Evolutionary conservation across 2,113 vertebrate genomes (phyloP).

Genomic region (Melanerpes aurifrons): DNA sequence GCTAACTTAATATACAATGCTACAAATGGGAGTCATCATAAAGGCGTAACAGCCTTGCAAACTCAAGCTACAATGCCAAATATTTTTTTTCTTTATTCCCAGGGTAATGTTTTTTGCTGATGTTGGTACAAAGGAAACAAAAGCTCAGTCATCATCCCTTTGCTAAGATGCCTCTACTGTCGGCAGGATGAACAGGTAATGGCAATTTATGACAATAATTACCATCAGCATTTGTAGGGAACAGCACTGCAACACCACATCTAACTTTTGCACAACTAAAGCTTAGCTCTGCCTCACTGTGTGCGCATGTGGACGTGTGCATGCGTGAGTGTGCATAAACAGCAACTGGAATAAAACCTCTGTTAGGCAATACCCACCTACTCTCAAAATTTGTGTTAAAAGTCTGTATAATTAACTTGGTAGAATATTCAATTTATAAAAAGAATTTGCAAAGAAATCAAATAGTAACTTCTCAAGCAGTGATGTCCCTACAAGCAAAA

Average conservation of each 20-base stretch:
- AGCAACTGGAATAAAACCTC: background rate
- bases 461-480: background rate
- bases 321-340: background rate
- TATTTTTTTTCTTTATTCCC: background rate
- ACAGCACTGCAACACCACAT: background rate
- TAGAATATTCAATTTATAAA: background rate
- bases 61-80: background rate
- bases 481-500: background rate
- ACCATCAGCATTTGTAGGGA: background rate
- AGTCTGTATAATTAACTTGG: background rate
- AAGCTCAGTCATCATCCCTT: background rate
- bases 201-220: background rate
- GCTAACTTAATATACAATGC: background rate
- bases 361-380: background rate
- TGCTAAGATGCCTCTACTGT: background rate
- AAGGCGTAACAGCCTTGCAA: background rate
- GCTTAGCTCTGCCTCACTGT: background rate
- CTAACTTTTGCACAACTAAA: background rate
- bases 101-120: background rate
- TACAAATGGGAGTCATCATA: background rate
- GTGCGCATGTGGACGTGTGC: fast-evolving
- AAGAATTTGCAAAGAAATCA: background rate
- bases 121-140: background rate
- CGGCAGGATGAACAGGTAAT: background rate
- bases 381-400: background rate